Percentiles rank a stretch among this genome's conserved stretches.
phyloP scores from a whole-genome alignment of 2,797 vertebrate species.

The Rhynchonycteris naso region DNA sequence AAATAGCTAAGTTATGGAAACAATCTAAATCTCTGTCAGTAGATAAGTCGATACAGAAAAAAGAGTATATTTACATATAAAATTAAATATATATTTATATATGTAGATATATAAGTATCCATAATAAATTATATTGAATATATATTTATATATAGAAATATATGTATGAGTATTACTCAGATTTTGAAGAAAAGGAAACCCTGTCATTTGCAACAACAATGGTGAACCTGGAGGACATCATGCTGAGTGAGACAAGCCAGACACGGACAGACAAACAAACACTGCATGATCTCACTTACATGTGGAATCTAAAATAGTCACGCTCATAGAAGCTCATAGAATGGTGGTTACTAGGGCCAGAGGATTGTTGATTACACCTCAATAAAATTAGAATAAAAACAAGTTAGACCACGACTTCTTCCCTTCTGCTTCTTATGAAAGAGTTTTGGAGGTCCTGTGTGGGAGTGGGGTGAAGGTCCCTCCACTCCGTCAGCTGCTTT shows the following conservation, averaged over 20 bases:
- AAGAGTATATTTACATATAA: not conserved
- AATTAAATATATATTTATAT: not conserved
- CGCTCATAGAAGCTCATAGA: not conserved
- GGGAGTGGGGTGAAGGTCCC: not conserved
- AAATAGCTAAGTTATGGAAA: not conserved
- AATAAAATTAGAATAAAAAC: not conserved
- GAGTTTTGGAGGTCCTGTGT: not conserved
- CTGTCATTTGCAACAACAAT: not conserved
- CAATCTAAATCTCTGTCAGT: not conserved
- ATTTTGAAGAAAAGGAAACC: not conserved
- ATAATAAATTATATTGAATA: not conserved
- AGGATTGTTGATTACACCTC: not conserved
- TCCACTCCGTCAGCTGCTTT: not conserved
- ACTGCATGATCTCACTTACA: not conserved
- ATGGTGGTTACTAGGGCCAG: not conserved
- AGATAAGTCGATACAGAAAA: not conserved
- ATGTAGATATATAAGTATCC: not conserved
- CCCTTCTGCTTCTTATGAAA: not conserved
- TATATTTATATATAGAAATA: too few species aligned
- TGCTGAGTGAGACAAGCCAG: conserved; percentile 57
- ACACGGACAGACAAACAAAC: conserved; percentile 7
- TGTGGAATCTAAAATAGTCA: not conserved
- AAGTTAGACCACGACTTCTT: not conserved
- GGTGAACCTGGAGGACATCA: conserved; percentile 30
- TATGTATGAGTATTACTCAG: not conserved